These are phyloP conservation scores for Drosophila borborema DNA, from an alignment of 2,888 invertebrate genomes.

Conservation along the genomic window DNA sequence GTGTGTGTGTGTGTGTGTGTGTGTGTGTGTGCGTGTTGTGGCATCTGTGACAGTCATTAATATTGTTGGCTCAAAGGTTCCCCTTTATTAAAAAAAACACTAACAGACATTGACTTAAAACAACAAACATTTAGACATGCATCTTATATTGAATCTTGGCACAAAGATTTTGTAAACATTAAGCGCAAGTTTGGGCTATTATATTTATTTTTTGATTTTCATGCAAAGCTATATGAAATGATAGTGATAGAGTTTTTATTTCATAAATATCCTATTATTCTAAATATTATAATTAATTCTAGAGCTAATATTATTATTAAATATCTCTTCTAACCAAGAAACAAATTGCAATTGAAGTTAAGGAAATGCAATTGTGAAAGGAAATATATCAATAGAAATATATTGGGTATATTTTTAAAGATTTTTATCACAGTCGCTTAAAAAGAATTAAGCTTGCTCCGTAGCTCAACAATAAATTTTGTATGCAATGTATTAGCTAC, in stretches of 20 bases:
- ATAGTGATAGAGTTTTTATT: too few relatives aligned
- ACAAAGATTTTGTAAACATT: neutral
- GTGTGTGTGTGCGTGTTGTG: slow-evolving; percentile 5
- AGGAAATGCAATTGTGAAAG: neutral
- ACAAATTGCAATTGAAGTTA: neutral
- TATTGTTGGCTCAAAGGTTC: slow-evolving; percentile 3
- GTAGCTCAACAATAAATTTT: too few relatives aligned
- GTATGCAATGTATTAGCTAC: too few relatives aligned
- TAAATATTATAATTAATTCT: neutral
- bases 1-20: slow-evolving; percentile 10
- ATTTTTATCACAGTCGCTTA: too few relatives aligned
- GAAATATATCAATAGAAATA: neutral
- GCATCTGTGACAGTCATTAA: neutral
- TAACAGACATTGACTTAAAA: slow-evolving; percentile 2
- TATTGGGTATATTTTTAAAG: neutral
- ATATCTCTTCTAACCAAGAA: neutral
- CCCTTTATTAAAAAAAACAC: neutral
- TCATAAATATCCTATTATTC: neutral
- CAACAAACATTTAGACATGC: slow-evolving; percentile 5
- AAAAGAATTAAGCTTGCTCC: too few relatives aligned
- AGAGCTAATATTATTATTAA: too few relatives aligned
- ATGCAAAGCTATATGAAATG: neutral
- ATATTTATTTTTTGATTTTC: neutral
- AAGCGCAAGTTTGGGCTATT: neutral
- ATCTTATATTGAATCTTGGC: neutral